A percentile compares a stretch with the other conserved stretches of the same genome.
These are phyloP conservation scores for Cancer borealis DNA, from an alignment of 2,888 invertebrate species.

Conservation along the genomic window DNA sequence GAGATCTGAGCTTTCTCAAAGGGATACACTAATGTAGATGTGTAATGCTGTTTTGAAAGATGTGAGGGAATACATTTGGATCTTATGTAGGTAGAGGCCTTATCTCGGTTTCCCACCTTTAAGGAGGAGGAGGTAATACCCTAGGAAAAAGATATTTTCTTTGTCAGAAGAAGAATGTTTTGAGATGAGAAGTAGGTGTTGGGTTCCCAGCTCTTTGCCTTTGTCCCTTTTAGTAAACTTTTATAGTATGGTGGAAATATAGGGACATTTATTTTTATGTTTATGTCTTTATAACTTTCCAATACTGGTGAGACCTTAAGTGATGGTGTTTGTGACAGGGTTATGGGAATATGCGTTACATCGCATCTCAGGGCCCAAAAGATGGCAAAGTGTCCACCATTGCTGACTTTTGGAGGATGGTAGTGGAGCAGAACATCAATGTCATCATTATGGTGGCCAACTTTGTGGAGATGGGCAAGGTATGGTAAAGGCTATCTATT, in stretches of 20 bases:
- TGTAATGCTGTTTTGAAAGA: no score
- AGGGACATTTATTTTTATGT: not conserved
- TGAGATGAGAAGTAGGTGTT: no score
- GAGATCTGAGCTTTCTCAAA: no score
- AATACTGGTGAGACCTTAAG: not conserved
- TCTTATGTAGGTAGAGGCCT: not conserved
- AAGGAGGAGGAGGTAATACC: not conserved
- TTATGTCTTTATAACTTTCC: not conserved
- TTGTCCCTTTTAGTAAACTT: not conserved
- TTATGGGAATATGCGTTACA: conserved; percentile 49
- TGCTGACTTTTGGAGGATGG: conserved; percentile 70
- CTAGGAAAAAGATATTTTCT: no score
- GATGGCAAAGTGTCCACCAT: conserved; percentile 59
- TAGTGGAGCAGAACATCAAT: conserved; percentile 60
- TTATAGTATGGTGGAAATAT: not conserved
- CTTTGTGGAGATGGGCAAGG: conserved; percentile 66
- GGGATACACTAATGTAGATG: no score
- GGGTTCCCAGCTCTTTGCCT: no score
- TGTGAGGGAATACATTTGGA: no score
- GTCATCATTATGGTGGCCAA: conserved; percentile 73
- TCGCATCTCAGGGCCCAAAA: conserved; percentile 71
- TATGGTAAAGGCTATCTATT: not conserved
- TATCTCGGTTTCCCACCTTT: not conserved
- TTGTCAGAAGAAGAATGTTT: no score
- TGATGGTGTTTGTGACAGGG: conserved; percentile 41